Conservation (phyloP, 1,140 invertebrate genomes). For the Heliconius himera region DNA sequence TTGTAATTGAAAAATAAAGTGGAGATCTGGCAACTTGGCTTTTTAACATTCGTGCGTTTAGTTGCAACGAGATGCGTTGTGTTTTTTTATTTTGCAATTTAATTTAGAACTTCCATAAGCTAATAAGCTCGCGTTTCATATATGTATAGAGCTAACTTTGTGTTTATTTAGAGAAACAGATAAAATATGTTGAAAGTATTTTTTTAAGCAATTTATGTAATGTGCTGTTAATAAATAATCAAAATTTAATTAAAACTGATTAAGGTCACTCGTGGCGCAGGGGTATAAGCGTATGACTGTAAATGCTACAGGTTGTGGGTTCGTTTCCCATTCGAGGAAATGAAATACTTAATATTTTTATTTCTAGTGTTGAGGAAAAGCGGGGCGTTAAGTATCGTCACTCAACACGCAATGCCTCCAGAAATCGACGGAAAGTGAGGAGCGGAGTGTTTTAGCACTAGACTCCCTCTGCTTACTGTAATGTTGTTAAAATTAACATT, state of each 20-base stretch:
- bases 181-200: not conserved
- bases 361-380: too few relatives aligned
- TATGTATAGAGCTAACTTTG: not conserved
- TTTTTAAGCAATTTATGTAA: not conserved
- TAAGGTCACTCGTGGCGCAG: too few relatives aligned
- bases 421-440: too few relatives aligned
- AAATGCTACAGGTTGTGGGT: too few relatives aligned
- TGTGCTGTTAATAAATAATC: not conserved
- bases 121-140: not conserved
- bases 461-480: too few relatives aligned
- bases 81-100: not conserved
- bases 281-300: too few relatives aligned
- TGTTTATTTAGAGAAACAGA: not conserved
- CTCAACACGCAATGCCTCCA: too few relatives aligned
- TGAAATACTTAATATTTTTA: too few relatives aligned
- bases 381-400: too few relatives aligned
- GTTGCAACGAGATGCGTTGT: not conserved
- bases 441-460: too few relatives aligned
- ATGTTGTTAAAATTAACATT: not conserved
- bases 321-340: too few relatives aligned
- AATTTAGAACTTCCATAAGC: not conserved
- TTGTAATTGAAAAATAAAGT: slow-evolving; percentile 80
- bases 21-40: slow-evolving; percentile 14
- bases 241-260: too few relatives aligned
- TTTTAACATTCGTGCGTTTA: not conserved